A percentile compares a stretch with the other conserved stretches of the same genome.
Conservation (phyloP, 2,888 invertebrate genomes). For the Eupithecia inturbata region DNA sequence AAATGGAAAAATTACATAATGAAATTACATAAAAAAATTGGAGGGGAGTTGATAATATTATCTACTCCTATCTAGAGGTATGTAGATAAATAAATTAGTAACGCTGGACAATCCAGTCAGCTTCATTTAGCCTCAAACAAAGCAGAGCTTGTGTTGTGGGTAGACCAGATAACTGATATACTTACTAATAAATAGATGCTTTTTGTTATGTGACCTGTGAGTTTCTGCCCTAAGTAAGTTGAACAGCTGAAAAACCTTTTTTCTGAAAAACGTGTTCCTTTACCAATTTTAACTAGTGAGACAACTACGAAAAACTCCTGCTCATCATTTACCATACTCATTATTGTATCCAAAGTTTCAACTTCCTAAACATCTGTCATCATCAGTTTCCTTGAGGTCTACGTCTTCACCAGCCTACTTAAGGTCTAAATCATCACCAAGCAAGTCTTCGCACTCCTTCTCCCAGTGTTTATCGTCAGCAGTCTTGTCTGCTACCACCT, state of each 20-base stretch:
- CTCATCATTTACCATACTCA: background rate
- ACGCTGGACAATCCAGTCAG: background rate
- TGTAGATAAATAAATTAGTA: background rate
- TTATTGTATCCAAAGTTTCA: background rate
- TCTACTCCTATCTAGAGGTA: background rate
- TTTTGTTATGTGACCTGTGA: background rate
- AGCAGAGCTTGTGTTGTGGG: background rate
- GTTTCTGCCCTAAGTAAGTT: background rate
- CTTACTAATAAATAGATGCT: background rate
- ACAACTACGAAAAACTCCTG: background rate
- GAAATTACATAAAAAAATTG: no score
- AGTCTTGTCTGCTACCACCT: slow-evolving; percentile 88
- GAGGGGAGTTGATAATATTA: background rate
- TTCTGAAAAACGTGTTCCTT: background rate
- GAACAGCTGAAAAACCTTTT: background rate
- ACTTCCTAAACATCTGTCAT: background rate
- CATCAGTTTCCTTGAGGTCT: background rate
- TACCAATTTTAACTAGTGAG: background rate
- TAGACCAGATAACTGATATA: background rate
- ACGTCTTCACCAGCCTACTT: slow-evolving; percentile 66
- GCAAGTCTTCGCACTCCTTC: slow-evolving; percentile 88
- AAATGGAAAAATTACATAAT: no score
- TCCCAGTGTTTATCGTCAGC: slow-evolving; percentile 86
- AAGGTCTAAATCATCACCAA: slow-evolving; percentile 85
- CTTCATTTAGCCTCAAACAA: background rate